Evolutionary conservation across 1,140 invertebrate species (phyloP).

Genomic region (Cydia splendana): DNA sequence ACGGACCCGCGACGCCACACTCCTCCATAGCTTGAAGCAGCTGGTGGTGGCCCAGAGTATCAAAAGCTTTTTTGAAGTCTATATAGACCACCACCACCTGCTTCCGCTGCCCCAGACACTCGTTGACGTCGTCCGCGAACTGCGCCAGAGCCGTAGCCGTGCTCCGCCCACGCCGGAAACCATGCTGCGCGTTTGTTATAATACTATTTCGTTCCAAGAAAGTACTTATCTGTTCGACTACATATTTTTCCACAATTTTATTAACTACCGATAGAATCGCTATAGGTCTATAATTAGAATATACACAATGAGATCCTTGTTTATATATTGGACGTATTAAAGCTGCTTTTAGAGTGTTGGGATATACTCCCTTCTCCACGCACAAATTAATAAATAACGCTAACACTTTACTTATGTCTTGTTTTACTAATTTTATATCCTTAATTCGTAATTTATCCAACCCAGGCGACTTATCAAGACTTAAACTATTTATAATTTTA

Average conservation of each 20-base stretch:
- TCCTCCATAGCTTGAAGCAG: too few species aligned
- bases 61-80: slow-evolving; percentile 41
- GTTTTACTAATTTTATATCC: slow-evolving; percentile 36
- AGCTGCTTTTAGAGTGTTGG: slow-evolving; percentile 38
- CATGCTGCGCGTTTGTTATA: too few species aligned
- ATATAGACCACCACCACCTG: slow-evolving; percentile 39
- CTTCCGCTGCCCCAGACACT: slow-evolving; percentile 34
- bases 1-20: too few species aligned
- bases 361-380: slow-evolving; percentile 37
- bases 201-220: too few species aligned
- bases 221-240: too few species aligned
- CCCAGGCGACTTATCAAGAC: too few species aligned
- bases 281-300: too few species aligned
- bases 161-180: slow-evolving; percentile 12
- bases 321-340: slow-evolving; percentile 40
- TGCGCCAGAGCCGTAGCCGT: slow-evolving; percentile 29
- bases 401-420: slow-evolving; percentile 26
- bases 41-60: too few species aligned
- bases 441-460: slow-evolving; percentile 30
- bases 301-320: too few species aligned
- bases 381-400: slow-evolving; percentile 38
- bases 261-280: too few species aligned
- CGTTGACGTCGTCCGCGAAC: slow-evolving; percentile 37
- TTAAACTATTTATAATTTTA: too few species aligned
- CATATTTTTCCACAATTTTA: too few species aligned